Percentiles rank a stretch among this genome's conserved stretches.
phyloP scores from a whole-genome alignment of 2,797 vertebrate genomes.

The Falco naumanni region DNA sequence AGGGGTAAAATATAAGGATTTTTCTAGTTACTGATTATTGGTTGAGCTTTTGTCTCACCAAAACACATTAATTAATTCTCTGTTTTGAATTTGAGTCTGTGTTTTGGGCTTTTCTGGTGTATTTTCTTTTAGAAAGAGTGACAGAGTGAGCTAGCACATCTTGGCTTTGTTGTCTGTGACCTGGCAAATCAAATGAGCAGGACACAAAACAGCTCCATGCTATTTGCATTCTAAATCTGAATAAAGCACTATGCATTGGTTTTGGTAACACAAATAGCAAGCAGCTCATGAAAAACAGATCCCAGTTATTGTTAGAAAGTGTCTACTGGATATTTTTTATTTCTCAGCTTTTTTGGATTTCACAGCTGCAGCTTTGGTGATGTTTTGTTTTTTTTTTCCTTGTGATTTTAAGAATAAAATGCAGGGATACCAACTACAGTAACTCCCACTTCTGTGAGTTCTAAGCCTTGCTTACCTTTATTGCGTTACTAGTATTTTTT shows the following conservation, averaged over 20 bases:
- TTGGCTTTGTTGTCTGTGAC: not conserved
- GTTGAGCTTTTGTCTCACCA: not conserved
- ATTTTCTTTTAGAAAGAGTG: not conserved
- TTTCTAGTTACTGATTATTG: not conserved
- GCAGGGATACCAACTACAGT: not conserved
- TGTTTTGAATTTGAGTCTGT: not conserved
- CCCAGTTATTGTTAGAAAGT: not conserved
- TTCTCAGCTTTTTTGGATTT: not conserved
- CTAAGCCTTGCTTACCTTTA: not conserved
- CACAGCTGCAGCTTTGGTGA: not conserved
- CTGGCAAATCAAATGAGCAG: not conserved
- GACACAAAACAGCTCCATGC: not conserved
- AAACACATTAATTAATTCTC: not conserved
- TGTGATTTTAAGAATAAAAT: not conserved
- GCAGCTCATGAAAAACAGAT: not conserved
- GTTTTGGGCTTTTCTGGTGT: not conserved
- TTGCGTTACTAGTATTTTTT: not conserved
- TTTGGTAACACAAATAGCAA: not conserved
- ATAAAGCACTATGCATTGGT: not conserved
- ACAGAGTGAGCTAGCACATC: not conserved
- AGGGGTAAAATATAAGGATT: not conserved
- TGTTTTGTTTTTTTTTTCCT: not conserved
- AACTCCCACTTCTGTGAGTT: not conserved
- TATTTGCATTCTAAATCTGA: not conserved
- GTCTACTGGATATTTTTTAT: not conserved